Base-by-base conservation (phyloP, 2,888 invertebrate genomes). In the Germaria angustata region DNA sequence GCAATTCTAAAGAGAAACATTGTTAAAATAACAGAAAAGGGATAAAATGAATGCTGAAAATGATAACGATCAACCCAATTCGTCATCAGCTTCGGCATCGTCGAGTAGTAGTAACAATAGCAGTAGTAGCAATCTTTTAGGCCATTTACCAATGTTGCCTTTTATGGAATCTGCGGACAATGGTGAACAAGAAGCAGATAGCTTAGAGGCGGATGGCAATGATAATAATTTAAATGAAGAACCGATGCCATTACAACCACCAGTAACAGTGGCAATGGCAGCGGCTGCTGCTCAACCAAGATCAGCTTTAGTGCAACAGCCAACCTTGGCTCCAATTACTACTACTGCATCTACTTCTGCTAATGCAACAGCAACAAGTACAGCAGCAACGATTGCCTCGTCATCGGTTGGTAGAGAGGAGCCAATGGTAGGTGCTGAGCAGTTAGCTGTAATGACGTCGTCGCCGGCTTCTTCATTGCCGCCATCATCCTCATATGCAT, bases 91-190 rank as follows among this genome's bases (percentile, higher is more conserved):
- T 79, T 85, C 88, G 63, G 79, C 79, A 82, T 87, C 88, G 76
- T 86, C 86, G 36, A 89, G 86, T 86, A 88, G 87, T 86, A 88
- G 87, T 80, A 86, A 85, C 73, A 86, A 85, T 72, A 88, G 87
- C 84, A 87, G 86, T 75, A 86, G 84, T 83, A 87, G 84, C 75
- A 86, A 87, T 85, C 79, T 86, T 55, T 84, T 86, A 39, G 84
- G 84, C 46, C 85, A 86, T 80, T 80, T 86, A 57, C 86, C 86
- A 66, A 85, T 86, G 85, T 84, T 86, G 80, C 85, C 86, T 20
- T 84, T 85, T 73, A 72, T 85, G 78, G 84, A 84, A 36, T 79
- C 85, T 32, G 83, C 77, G 66, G 85, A 84, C 81, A 82, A 85
- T 80, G 84, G 84, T 65, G 85, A 84, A 61, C 80, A 75, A 13